Evolutionary conservation across 2,113 vertebrate species (phyloP).

Genomic region (Amphiprion ocellaris): DNA sequence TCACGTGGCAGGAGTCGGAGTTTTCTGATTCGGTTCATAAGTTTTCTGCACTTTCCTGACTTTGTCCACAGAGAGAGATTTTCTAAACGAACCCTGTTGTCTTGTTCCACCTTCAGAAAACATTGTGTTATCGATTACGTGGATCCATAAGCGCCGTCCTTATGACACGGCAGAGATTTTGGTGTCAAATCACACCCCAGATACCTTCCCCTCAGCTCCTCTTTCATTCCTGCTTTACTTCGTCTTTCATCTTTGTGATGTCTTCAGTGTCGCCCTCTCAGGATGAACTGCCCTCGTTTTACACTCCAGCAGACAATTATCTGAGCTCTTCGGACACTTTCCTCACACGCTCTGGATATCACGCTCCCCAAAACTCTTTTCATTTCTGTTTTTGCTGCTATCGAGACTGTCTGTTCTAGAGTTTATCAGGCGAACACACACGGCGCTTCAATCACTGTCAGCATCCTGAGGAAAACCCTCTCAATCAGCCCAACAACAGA

Average conservation of each 20-base stretch:
- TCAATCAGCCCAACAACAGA: conserved; percentile 51
- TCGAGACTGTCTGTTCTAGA: conserved; percentile 32
- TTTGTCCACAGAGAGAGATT: conserved; percentile 2
- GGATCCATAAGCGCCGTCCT: conserved; percentile 29
- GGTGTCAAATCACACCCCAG: conserved; percentile 34
- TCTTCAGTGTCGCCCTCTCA: conserved; percentile 55
- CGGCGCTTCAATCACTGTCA: conserved; percentile 50
- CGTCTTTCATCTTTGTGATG: conserved; percentile 65
- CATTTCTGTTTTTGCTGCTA: conserved; percentile 33
- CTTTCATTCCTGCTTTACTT: conserved; percentile 52
- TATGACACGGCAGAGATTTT: conserved; percentile 26
- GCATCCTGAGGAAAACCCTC: conserved; percentile 51
- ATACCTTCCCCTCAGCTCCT: conserved; percentile 26
- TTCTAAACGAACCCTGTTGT: conserved; percentile 38
- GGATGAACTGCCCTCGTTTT: conserved; percentile 64
- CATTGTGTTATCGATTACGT: conserved; percentile 48
- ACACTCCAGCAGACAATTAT: conserved; percentile 78
- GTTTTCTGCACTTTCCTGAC: too few relatives aligned
- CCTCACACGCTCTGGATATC: conserved; percentile 36
- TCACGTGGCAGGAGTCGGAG: too few relatives aligned
- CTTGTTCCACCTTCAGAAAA: conserved; percentile 51
- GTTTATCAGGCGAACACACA: conserved; percentile 31
- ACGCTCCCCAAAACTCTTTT: conserved; percentile 13
- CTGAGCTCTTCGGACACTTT: conserved; percentile 36
- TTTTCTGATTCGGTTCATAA: too few relatives aligned